Base-by-base conservation (phyloP, 1,140 invertebrate genomes). In the Trypoxylus dichotomus region DNA sequence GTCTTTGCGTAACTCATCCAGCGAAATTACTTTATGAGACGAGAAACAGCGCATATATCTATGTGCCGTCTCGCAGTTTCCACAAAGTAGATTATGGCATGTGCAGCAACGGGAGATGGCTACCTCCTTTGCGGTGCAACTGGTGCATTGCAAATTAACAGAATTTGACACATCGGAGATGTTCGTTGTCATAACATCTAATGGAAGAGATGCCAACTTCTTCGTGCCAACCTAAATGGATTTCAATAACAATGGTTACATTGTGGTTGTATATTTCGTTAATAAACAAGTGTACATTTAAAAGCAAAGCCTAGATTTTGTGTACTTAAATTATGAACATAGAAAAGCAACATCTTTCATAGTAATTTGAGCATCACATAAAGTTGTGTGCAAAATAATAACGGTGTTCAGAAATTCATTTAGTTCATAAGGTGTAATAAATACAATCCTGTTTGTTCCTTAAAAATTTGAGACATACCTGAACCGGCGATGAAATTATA, bases 31-130 rank as follows among this genome's bases (percentile, higher is more conserved):
- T 84, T 94, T 90, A 82, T 98, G 96, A 82, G 94, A 95, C 86
- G 97, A 96, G 86, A 97, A 97, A 87, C 96, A 97, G 68, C 95
- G 90, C 96, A 98, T 98, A 81, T 93, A 94, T 85, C 96, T 93
- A 87, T 98, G 97, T 68, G 96, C 97, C 29, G 94, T 95, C 79
- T 97, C 95, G 87, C 97, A 98, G 85, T 96, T 95, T 24, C 92
- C 91, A 87, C 97, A 98, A 15, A 98, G 89, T 84, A 97, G 95
- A 87, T 96, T 97, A 81, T 95, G 95, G 87, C 96, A 98, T 85
- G 97, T 95, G 79, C 92, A 94, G 87, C 97, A 98, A 77, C 95
- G 91, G 15, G 96, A 96, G 15, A 97, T 93, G 15, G 97, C 96
- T 83, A 93, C 91, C 85, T 97, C 94, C 85, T 95, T 95, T 81